Evolutionary conservation across 2,113 vertebrate genomes (phyloP).

Genomic region (Rhabdomys dilectus): DNA sequence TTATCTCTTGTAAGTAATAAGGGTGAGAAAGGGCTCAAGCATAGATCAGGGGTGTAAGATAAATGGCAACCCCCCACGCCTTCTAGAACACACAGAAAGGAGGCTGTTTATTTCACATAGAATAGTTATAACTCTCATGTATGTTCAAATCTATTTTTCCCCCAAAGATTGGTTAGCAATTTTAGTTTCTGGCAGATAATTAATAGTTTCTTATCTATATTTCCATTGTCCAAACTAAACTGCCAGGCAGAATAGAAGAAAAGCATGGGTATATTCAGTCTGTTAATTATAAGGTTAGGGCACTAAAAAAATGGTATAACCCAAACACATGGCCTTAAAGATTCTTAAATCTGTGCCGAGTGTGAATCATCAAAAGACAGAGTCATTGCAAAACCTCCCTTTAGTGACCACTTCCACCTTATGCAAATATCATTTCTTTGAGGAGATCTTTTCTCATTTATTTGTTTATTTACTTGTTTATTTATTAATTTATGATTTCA

Average conservation of each 20-base stretch:
- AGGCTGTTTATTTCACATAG: conserved; percentile 79
- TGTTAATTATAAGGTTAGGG: conserved; percentile 79
- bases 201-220: conserved; percentile 81
- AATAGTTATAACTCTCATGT: conserved; percentile 68
- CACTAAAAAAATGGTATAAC: conserved; percentile 65
- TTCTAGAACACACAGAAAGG: conserved; percentile 71
- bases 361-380: conserved; percentile 3
- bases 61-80: conserved; percentile 73
- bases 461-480: no score
- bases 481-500: neutral
- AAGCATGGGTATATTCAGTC: conserved; percentile 53
- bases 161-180: conserved; percentile 74
- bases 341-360: conserved; percentile 50
- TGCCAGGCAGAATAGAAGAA: conserved; percentile 48
- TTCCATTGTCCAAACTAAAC: conserved; percentile 69
- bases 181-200: conserved; percentile 76
- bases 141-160: conserved; percentile 71
- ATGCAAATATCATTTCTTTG: neutral
- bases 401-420: conserved; percentile 13
- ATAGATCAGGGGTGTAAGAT: conserved; percentile 65
- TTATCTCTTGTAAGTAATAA: conserved; percentile 77
- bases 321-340: conserved; percentile 32
- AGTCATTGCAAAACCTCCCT: neutral
- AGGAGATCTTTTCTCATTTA: neutral
- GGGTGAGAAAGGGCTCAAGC: conserved; percentile 43